These are phyloP conservation scores for Lepus europaeus DNA, from an alignment of 2,113 vertebrate species.

Conservation along the genomic window DNA sequence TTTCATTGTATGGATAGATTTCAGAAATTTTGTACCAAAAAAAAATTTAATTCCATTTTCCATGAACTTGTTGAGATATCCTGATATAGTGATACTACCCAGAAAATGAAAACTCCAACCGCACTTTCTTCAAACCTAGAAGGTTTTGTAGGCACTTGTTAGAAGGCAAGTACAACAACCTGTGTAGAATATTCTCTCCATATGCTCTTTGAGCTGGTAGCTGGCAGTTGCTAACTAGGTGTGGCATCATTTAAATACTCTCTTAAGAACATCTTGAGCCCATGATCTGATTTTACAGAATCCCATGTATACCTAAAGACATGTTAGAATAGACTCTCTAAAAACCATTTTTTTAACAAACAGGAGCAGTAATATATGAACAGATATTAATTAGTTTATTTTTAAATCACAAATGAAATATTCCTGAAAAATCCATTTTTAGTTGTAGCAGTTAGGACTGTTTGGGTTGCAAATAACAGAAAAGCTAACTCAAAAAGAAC, in stretches of 20 bases:
- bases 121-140: conserved; percentile 7
- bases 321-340: conserved; percentile 32
- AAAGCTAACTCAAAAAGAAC: neutral
- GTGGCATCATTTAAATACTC: conserved; percentile 57
- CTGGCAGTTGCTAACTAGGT: conserved; percentile 60
- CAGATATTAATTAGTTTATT: conserved; percentile 51
- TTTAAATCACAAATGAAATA: conserved; percentile 57
- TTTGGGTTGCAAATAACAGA: neutral
- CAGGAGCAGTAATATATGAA: conserved; percentile 42
- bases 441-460: neutral
- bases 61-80: too few species aligned
- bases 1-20: too few species aligned
- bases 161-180: conserved; percentile 22
- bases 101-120: neutral
- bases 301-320: conserved; percentile 46
- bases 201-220: conserved; percentile 50
- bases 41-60: too few species aligned
- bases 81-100: neutral
- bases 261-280: conserved; percentile 55
- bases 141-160: conserved; percentile 14
- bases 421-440: conserved; percentile 55
- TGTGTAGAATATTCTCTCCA: conserved; percentile 44
- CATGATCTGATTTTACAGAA: conserved; percentile 31
- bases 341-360: conserved; percentile 45
- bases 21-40: too few species aligned